Conservation (phyloP, 2,797 vertebrate genomes). For the Sebastes oblongus region DNA sequence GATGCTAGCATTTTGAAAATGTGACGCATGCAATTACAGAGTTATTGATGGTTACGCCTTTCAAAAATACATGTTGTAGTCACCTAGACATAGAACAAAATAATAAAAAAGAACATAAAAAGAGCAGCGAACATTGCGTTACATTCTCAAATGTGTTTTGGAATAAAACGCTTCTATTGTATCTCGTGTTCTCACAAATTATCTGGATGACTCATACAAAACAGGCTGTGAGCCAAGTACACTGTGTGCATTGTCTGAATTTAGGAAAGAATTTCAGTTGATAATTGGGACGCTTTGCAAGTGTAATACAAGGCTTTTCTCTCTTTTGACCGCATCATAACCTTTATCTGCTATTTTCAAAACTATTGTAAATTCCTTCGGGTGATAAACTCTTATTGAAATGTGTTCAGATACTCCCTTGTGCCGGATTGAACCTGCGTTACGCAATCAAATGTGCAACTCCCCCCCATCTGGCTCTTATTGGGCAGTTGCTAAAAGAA, state of each 20-base stretch:
- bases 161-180: conserved; percentile 25
- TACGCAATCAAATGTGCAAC: conserved; percentile 37
- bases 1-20: neutral
- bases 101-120: neutral
- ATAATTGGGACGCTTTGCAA: conserved; percentile 48
- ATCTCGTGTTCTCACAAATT: conserved; percentile 57
- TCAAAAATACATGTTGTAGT: neutral
- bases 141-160: conserved; percentile 8
- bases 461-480: conserved; percentile 32
- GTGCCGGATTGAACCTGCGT: conserved; percentile 38
- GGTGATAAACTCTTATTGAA: neutral
- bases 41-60: neutral
- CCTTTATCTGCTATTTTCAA: neutral
- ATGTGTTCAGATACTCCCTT: conserved; percentile 20
- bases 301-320: neutral
- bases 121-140: neutral
- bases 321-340: neutral
- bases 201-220: conserved; percentile 56
- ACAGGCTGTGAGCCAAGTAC: conserved; percentile 46
- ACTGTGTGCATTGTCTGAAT: conserved; percentile 60
- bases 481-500: conserved; percentile 6
- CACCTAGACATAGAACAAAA: neutral
- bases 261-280: conserved; percentile 45
- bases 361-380: neutral
- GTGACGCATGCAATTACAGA: neutral